These are phyloP conservation scores for Mastigias papua DNA, from an alignment of 30 jellyfish, hydroid and myxozoan genomes.

Conservation along the genomic window DNA sequence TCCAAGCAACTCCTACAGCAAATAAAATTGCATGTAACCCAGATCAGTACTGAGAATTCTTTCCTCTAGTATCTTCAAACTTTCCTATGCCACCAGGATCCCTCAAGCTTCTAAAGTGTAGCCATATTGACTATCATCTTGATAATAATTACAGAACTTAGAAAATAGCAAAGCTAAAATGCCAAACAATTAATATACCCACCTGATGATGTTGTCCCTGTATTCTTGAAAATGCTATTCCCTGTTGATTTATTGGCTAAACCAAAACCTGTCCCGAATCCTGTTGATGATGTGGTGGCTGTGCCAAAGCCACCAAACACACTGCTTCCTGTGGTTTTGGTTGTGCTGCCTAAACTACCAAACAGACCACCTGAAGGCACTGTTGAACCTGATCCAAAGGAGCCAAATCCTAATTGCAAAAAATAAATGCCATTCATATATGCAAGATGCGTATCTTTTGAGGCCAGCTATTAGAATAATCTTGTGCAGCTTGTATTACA, in stretches of 20 bases:
- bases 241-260: neutral
- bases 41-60: too few relatives aligned
- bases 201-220: slow-evolving; percentile 3
- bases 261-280: slow-evolving; percentile 8
- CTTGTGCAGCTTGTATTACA: too few relatives aligned
- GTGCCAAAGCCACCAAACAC: slow-evolving; percentile 81
- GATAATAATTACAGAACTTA: too few relatives aligned
- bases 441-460: too few relatives aligned
- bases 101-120: too few relatives aligned
- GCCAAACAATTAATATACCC: too few relatives aligned
- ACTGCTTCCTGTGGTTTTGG: slow-evolving; percentile 28
- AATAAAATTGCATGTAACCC: too few relatives aligned
- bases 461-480: too few relatives aligned
- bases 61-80: too few relatives aligned
- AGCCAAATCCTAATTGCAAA: neutral
- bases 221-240: neutral
- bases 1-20: neutral
- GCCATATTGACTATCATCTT: too few relatives aligned
- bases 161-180: too few relatives aligned
- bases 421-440: neutral
- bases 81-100: too few relatives aligned
- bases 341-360: slow-evolving; percentile 8
- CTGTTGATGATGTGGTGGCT: slow-evolving; percentile 42
- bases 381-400: slow-evolving; percentile 6
- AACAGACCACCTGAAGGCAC: neutral